Percentiles rank a stretch among this genome's conserved stretches.
phyloP scores from a whole-genome alignment of 2,888 invertebrate genomes.

The Itoplectis maculator region DNA sequence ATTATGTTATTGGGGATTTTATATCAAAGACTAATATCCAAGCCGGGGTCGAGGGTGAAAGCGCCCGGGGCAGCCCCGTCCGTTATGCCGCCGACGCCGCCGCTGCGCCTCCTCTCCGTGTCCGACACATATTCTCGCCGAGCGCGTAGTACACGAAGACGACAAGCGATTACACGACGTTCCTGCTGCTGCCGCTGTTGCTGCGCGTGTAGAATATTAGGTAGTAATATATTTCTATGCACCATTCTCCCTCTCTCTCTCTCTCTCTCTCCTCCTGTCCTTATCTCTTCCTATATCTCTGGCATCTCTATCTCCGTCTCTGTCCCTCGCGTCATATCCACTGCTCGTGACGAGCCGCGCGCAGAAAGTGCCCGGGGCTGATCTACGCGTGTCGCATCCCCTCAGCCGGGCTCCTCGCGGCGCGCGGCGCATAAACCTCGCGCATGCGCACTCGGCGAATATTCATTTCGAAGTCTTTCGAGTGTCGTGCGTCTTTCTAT shows the following conservation, averaged over 20 bases:
- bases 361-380: conserved; percentile 51
- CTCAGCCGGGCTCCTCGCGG: neutral
- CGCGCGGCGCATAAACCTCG: no score
- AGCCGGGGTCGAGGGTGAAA: conserved; percentile 43
- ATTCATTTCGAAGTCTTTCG: no score
- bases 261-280: conserved; percentile 22
- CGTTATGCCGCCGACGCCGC: no score
- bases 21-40: conserved; percentile 42
- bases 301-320: no score
- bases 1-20: conserved; percentile 8
- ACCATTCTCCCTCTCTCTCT: conserved; percentile 21
- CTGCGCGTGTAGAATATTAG: conserved; percentile 34
- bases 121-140: conserved; percentile 63
- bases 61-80: conserved; percentile 72
- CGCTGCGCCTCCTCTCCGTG: conserved; percentile 62
- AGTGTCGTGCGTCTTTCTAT: no score
- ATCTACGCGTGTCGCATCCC: conserved; percentile 36
- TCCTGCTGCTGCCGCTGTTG: no score
- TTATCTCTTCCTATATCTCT: no score
- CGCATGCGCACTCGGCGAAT: no score
- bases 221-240: conserved; percentile 25
- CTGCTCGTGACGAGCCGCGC: conserved; percentile 54
- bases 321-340: conserved; percentile 52
- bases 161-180: conserved; percentile 31
- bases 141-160: conserved; percentile 13